Percentiles rank a stretch among this genome's conserved stretches.
These are phyloP conservation scores for Ephestia elutella DNA, from an alignment of 1,140 invertebrate species.

Conservation along the genomic window DNA sequence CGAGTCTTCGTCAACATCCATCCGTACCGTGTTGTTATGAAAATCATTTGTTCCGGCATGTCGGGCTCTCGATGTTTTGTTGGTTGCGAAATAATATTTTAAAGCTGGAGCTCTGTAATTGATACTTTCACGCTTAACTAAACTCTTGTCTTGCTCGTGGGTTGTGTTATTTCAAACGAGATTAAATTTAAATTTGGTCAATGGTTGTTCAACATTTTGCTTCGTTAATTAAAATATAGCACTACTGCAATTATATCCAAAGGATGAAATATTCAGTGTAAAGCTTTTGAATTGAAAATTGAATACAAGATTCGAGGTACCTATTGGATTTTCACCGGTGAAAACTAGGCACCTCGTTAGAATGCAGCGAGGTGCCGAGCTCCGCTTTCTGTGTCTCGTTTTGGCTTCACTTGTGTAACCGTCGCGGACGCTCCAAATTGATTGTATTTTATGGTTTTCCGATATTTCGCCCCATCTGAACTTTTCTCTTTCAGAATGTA, in stretches of 20 bases:
- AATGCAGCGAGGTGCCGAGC: background rate
- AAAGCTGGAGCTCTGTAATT: background rate
- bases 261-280: background rate
- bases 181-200: background rate
- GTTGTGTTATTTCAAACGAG: background rate
- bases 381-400: slow-evolving; percentile 1
- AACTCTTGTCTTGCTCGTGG: background rate
- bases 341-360: slow-evolving; percentile 1
- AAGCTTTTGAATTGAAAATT: background rate
- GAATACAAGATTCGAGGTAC: background rate
- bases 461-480: background rate
- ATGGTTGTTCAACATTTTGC: background rate
- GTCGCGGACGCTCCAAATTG: background rate
- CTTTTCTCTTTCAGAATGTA: slow-evolving; percentile 1
- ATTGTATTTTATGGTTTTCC: slow-evolving; percentile 5
- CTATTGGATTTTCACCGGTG: background rate
- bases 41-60: slow-evolving; percentile 10
- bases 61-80: background rate
- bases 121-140: background rate
- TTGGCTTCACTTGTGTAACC: background rate
- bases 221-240: background rate
- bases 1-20: background rate
- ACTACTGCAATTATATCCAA: background rate
- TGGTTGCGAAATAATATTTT: background rate
- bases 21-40: slow-evolving; percentile 11